Base-by-base conservation (phyloP, 2,888 invertebrate species). In the Watsonalla cultraria region DNA sequence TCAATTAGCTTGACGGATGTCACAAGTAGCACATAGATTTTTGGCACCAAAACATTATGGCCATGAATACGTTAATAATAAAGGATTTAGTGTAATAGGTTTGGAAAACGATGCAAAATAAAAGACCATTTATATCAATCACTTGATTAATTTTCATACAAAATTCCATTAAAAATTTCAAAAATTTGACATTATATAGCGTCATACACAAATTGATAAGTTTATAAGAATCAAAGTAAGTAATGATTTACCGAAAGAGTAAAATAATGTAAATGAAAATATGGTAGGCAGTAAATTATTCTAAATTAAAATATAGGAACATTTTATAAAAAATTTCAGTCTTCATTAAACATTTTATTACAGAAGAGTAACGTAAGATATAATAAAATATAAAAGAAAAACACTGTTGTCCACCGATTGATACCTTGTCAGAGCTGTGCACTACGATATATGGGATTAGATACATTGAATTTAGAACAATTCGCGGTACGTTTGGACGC, bases 221-320 rank as follows among this genome's bases (percentile, higher is more conserved):
- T 82, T 83, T 85, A 86, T 73, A 85, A 82, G 82, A 84, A 84
- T 85, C 79, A 82, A 85, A 86, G 81, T 84, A 85, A 86, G 81
- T 84, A 83, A 84, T 81, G 72, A 80, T 80, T 77, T 85, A 85
- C 82, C 79, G 82, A 84, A 76, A 76, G 72, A 80, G 79, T 85
- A 86, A 84, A 81, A 80, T 82, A 83, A 84, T 78, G 77, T 82
- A 84, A 87, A 85, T 70, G 79, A 88, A 88, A 49, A 82, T 82
- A 84, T 77, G 78, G 82, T 82, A 83, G 82, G 84, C 80, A 84
- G 82, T 86, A 87, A 88, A 88, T 85, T 86, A 90, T 82, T 84
- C 87, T 89, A 90, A 90, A 90, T 82, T 85, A 87, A 85, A 90
- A 86, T 87, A 89, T 90, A 90, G 90, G 90, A 90, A 90, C 90